Percentiles rank a stretch among this genome's conserved stretches.
Evolutionary conservation across 2,113 vertebrate genomes (phyloP).

Genomic region (Prietella phreatophila): DNA sequence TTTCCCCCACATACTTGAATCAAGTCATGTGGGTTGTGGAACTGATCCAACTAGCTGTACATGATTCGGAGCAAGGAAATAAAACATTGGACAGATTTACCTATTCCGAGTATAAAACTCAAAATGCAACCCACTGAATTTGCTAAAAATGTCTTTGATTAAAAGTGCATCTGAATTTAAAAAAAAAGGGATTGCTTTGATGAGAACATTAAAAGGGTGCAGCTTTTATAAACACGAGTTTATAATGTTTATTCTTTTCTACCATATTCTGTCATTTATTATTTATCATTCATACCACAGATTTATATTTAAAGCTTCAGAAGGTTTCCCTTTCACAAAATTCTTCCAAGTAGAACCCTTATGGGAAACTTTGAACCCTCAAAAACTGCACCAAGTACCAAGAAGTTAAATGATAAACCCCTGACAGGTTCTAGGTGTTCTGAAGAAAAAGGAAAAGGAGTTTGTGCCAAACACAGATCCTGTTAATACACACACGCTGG

Average conservation of each 20-base stretch:
- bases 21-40: not conserved
- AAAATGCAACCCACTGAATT: not conserved
- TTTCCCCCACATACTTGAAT: not conserved
- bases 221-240: not conserved
- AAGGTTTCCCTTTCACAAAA: not conserved
- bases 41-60: not conserved
- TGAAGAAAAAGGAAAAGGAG: not conserved
- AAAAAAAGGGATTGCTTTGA: not conserved
- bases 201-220: not conserved
- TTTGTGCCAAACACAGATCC: not conserved
- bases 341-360: not conserved
- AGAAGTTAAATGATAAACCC: not conserved
- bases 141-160: no score
- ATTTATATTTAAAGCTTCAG: not conserved
- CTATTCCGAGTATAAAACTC: not conserved
- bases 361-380: not conserved
- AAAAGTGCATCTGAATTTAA: not conserved
- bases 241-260: not conserved
- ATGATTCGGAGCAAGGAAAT: not conserved
- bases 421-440: not conserved
- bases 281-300: not conserved
- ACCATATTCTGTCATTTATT: not conserved
- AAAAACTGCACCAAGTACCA: not conserved
- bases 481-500: not conserved
- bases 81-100: not conserved